Conservation (phyloP, 1,140 invertebrate genomes). For the Dolichoris vasculosae region DNA sequence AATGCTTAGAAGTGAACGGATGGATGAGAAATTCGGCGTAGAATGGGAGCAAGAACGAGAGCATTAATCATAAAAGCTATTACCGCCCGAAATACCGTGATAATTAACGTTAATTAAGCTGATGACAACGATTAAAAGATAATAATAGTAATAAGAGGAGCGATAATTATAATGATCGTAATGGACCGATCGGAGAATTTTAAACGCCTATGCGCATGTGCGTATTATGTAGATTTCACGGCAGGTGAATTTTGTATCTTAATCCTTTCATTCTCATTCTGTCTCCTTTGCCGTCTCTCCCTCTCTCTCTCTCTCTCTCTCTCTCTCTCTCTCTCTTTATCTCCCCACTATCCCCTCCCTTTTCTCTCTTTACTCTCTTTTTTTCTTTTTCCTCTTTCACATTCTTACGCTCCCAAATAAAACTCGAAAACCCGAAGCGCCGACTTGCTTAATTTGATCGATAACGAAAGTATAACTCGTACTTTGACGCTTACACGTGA, state of each 20-base stretch:
- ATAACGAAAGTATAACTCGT: slow-evolving; percentile 30
- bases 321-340: neutral
- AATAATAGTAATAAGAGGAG: neutral
- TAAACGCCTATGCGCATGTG: neutral
- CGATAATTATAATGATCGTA: no score
- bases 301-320: neutral
- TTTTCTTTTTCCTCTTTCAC: no score
- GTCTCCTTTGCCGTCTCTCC: neutral
- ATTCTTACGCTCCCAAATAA: neutral
- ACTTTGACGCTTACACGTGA: neutral
- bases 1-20: no score
- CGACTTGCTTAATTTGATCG: neutral
- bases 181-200: neutral
- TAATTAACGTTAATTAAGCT: neutral
- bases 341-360: no score
- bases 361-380: neutral
- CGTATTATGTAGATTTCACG: neutral
- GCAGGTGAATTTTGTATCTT: neutral
- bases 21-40: slow-evolving; percentile 13
- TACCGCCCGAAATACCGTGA: neutral
- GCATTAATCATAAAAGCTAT: neutral
- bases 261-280: neutral
- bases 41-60: slow-evolving; percentile 6
- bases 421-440: neutral
- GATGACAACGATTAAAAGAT: neutral